Base-by-base conservation (phyloP, 2,888 invertebrate species). In the Helobdella robusta region DNA sequence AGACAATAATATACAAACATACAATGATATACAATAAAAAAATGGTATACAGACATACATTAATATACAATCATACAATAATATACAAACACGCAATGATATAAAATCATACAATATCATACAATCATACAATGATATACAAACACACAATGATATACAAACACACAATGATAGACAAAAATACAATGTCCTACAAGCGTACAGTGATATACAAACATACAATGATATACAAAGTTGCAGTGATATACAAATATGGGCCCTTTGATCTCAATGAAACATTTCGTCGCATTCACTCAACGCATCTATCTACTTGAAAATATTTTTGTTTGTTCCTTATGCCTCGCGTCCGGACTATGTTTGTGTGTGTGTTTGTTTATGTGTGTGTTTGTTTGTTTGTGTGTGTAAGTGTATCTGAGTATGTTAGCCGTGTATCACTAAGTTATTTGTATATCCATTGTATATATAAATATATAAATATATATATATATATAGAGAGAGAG, bases 181-280 rank as follows among this genome's bases (percentile, higher is more conserved):
- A 40, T n/a, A 40, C n/a, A 40, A 15, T 15, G 11, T 15, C n/a
- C 11, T 40, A 40, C 44, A 40, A 15, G n/a, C n/a, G n/a, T n/a
- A 40, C n/a, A 40, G 11, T 15, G 11, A 59, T 40, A 65, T 34
- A 59, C 35, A 36, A 30, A 65, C 59, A 36, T 44, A 59, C 59
- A 65, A 46, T 59, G 5, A 59, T 36, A 65, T 40, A 59, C 46
- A 59, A 25, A 65, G 11, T 59, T 30, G 59, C 30, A 65, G 36
- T 59, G 5, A 64, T 34, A 64, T 48, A 64, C 30, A 59, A 6
- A 59, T 6, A 59, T 32, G n/a, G n/a, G n/a, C n/a, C n/a, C n/a
- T n/a, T n/a, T n/a, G n/a, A n/a, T n/a, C n/a, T n/a, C n/a, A n/a
- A n/a, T n/a, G n/a, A n/a, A n/a, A n/a, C n/a, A n/a, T n/a, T n/a